Percentiles rank a stretch among this genome's conserved stretches.
These are phyloP conservation scores for Aulostomus chinensis DNA, from an alignment of 2,797 vertebrate genomes.

Conservation along the genomic window DNA sequence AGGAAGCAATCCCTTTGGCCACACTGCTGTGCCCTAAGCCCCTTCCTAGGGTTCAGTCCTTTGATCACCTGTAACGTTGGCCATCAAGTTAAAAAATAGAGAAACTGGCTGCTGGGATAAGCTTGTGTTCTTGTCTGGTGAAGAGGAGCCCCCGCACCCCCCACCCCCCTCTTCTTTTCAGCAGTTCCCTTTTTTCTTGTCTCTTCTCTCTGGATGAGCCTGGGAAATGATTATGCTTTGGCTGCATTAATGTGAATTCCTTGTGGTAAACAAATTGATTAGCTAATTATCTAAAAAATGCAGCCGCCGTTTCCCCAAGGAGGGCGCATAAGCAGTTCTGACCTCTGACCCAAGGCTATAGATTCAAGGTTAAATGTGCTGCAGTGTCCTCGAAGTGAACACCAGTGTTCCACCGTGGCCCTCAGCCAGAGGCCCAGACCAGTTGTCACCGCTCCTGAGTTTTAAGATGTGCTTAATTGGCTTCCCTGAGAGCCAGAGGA, in stretches of 20 bases:
- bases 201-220: slow-evolving; percentile 59
- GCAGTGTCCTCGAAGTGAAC: slow-evolving; percentile 50
- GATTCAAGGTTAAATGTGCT: slow-evolving; percentile 55
- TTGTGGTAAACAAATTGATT: slow-evolving; percentile 69
- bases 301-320: slow-evolving; percentile 15
- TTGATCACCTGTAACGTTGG: slow-evolving; percentile 89
- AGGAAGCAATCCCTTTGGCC: slow-evolving; percentile 85
- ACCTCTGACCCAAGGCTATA: slow-evolving; percentile 52
- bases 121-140: slow-evolving; percentile 73
- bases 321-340: slow-evolving; percentile 19
- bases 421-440: slow-evolving; percentile 65
- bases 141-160: slow-evolving; percentile 31
- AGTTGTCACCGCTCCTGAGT: slow-evolving; percentile 67
- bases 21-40: slow-evolving; percentile 82
- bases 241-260: slow-evolving; percentile 55
- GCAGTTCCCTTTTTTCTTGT: slow-evolving; percentile 67
- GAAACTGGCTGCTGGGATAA: slow-evolving; percentile 78
- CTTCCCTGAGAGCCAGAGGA: slow-evolving; percentile 63
- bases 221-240: slow-evolving; percentile 74
- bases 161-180: slow-evolving; percentile 49
- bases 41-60: slow-evolving; percentile 83
- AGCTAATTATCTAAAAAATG: slow-evolving; percentile 67
- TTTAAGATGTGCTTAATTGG: slow-evolving; percentile 78
- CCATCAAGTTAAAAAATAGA: slow-evolving; percentile 83
- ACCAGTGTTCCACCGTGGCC: slow-evolving; percentile 34